Evolutionary conservation across 2,113 vertebrate genomes (phyloP).

Genomic region (Agapornis roseicollis): DNA sequence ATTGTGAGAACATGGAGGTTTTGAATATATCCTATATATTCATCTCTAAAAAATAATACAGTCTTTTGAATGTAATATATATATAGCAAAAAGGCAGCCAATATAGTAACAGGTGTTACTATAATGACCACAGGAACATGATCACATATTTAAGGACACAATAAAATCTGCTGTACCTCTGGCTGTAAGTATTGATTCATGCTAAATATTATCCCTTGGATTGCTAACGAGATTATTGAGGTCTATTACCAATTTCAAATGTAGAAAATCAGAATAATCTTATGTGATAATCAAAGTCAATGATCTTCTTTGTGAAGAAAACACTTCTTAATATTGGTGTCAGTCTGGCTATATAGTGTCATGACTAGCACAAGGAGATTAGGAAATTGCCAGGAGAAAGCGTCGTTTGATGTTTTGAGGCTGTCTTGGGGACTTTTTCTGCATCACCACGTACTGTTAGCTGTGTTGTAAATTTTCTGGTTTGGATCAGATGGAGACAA

Average conservation of each 20-base stretch:
- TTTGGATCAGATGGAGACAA: neutral
- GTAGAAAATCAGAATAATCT: neutral
- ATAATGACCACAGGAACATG: neutral
- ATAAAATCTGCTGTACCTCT: neutral
- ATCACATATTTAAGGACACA: neutral
- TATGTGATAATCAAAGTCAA: neutral
- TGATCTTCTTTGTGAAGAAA: neutral
- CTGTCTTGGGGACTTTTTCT: neutral
- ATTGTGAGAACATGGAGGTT: neutral
- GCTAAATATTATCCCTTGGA: neutral
- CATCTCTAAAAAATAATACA: neutral
- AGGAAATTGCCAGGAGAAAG: neutral
- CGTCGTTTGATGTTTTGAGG: neutral
- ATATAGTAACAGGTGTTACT: neutral
- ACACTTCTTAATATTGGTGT: neutral
- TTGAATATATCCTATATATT: neutral
- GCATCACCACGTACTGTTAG: neutral
- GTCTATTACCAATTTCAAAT: neutral
- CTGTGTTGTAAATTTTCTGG: neutral
- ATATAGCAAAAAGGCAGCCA: neutral
- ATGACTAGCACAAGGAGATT: neutral
- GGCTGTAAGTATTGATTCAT: neutral
- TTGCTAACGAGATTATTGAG: neutral
- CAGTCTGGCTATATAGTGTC: neutral
- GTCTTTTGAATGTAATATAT: neutral